These are phyloP conservation scores for Dermatemys mawii DNA, from an alignment of 2,113 vertebrate species.

Conservation along the genomic window DNA sequence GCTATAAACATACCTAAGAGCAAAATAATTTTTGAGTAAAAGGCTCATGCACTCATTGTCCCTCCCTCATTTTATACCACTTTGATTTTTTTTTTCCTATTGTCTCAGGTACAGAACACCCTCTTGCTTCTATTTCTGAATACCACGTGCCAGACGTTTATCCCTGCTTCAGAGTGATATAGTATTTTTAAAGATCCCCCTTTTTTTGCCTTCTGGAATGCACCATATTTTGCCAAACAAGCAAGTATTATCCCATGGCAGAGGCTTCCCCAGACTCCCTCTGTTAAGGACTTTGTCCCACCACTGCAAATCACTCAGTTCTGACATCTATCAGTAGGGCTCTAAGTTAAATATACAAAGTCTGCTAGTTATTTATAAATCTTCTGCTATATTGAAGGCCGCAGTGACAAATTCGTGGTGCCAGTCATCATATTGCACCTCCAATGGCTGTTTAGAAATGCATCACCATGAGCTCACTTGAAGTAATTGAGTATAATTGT, in stretches of 20 bases:
- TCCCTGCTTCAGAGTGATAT: background rate
- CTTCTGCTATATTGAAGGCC: slow-evolving; percentile 54
- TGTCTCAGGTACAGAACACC: background rate
- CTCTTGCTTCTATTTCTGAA: background rate
- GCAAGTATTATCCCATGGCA: fast-evolving
- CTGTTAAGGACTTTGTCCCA: background rate
- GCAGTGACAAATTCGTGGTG: slow-evolving; percentile 55
- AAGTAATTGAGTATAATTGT: slow-evolving; percentile 75
- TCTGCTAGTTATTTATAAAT: slow-evolving; percentile 65
- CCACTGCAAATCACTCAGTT: slow-evolving; percentile 3
- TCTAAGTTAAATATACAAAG: slow-evolving; percentile 60
- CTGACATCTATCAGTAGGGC: slow-evolving; percentile 44
- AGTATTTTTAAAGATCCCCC: background rate
- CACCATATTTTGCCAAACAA: fast-evolving
- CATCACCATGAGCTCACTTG: slow-evolving; percentile 64
- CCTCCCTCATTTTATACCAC: background rate
- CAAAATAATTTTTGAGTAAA: background rate
- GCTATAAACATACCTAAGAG: fast-evolving
- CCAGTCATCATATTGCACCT: slow-evolving; percentile 61
- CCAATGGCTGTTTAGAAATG: slow-evolving; percentile 57
- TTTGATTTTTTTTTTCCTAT: background rate
- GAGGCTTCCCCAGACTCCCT: background rate
- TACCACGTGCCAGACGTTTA: background rate
- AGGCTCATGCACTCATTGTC: background rate
- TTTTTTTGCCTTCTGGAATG: fast-evolving